phyloP scores from a whole-genome alignment of 2,888 invertebrate species.

The Scrobipalpa costella region DNA sequence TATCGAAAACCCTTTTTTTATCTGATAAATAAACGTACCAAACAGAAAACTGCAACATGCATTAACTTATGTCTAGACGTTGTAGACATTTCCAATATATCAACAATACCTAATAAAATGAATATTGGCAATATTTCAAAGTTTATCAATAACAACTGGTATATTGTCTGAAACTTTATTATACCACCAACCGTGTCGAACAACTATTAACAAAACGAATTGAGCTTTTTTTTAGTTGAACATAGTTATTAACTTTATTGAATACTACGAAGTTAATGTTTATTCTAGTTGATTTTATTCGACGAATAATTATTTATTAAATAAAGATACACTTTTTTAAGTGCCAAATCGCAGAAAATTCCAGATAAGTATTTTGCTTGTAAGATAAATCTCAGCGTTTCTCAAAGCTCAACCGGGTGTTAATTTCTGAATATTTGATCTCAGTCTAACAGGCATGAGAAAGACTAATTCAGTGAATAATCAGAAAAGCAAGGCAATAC shows the following conservation, averaged over 20 bases:
- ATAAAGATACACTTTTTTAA: no score
- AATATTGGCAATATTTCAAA: constrained; percentile 13
- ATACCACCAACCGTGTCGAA: background rate
- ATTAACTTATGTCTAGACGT: constrained; percentile 10
- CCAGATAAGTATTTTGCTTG: no score
- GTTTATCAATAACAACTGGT: constrained; percentile 6
- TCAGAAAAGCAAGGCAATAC: background rate
- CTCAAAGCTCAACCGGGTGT: background rate
- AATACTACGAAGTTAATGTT: no score
- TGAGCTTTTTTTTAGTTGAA: no score
- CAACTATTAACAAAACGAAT: background rate
- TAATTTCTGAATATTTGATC: constrained; percentile 1
- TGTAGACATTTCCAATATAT: constrained; percentile 5
- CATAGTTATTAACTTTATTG: no score
- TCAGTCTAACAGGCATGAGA: constrained; percentile 3
- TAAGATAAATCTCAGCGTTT: background rate
- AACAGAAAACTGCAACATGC: background rate
- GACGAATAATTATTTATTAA: no score
- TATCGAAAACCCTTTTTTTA: background rate
- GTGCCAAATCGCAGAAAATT: background rate
- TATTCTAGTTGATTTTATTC: no score
- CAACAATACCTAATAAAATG: background rate
- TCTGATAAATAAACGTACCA: background rate
- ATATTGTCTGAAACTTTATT: constrained; percentile 12
- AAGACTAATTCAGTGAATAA: background rate